Conservation (phyloP, 2,888 invertebrate species). For the Drosophila helvetica region DNA sequence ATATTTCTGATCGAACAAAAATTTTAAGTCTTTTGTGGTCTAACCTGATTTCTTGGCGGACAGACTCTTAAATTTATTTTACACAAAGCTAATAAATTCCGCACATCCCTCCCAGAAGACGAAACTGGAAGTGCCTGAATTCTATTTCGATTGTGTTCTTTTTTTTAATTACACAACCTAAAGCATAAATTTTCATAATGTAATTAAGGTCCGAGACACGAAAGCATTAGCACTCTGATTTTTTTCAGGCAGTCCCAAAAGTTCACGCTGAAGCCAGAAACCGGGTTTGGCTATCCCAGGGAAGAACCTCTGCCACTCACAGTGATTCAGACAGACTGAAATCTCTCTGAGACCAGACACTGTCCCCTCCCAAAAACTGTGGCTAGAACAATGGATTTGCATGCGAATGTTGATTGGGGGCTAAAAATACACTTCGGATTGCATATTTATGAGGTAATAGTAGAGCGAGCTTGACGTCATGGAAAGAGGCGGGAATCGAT, state of each 20-base stretch:
- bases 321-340: conserved; percentile 18
- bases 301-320: background rate
- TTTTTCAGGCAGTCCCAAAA: conserved; percentile 13
- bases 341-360: conserved; percentile 1
- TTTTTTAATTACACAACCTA: conserved; percentile 33
- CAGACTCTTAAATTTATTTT: conserved; percentile 23
- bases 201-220: conserved; percentile 6
- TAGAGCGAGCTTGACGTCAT: background rate
- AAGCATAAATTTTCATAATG: conserved; percentile 36
- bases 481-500: background rate
- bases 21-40: conserved; percentile 25
- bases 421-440: conserved; percentile 7
- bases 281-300: conserved; percentile 8
- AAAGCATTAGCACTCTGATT: background rate
- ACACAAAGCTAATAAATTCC: conserved; percentile 21
- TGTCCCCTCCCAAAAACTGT: conserved; percentile 1
- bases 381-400: conserved; percentile 1
- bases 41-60: conserved; percentile 24
- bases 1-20: background rate
- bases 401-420: conserved; percentile 1
- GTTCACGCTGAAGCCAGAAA: conserved; percentile 5
- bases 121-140: background rate
- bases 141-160: background rate
- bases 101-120: background rate
- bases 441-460: background rate